Evolutionary conservation across 2,113 vertebrate species (phyloP).

Genomic region (Phainopepla nitens): DNA sequence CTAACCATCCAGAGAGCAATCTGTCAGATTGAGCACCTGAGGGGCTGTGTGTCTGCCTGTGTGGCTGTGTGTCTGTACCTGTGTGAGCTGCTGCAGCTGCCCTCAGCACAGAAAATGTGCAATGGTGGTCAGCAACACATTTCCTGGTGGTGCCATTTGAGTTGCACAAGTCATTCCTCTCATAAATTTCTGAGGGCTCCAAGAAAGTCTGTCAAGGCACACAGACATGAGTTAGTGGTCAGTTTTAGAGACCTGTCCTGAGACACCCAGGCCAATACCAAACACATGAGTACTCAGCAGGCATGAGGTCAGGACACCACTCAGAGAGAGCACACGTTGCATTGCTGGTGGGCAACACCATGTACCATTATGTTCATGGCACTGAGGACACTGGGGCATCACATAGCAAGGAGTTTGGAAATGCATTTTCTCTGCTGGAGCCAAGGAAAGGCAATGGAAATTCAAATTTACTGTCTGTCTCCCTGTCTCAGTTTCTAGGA

Average conservation of each 20-base stretch:
- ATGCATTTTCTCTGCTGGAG: neutral
- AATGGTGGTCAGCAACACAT: neutral
- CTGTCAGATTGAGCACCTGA: neutral
- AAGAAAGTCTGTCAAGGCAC: neutral
- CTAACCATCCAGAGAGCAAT: neutral
- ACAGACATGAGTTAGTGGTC: neutral
- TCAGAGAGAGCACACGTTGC: accelerated
- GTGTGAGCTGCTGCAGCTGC: neutral
- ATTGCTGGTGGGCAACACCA: neutral
- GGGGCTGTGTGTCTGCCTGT: neutral
- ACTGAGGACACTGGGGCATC: neutral
- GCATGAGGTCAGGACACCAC: neutral
- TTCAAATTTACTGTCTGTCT: neutral
- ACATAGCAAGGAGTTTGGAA: neutral
- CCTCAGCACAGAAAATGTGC: neutral
- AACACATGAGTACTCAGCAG: neutral
- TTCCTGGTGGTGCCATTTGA: neutral
- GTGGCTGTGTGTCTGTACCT: neutral
- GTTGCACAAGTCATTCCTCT: accelerated
- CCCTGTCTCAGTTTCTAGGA: neutral
- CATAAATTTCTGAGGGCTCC: neutral
- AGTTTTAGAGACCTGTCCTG: neutral
- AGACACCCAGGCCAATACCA: neutral
- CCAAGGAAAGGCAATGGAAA: neutral
- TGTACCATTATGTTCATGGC: accelerated